Evolutionary conservation across 1,140 invertebrate genomes (phyloP), one percentile per base, ranked within the genome.

Genomic region (Hyles euphorbiae): DNA sequence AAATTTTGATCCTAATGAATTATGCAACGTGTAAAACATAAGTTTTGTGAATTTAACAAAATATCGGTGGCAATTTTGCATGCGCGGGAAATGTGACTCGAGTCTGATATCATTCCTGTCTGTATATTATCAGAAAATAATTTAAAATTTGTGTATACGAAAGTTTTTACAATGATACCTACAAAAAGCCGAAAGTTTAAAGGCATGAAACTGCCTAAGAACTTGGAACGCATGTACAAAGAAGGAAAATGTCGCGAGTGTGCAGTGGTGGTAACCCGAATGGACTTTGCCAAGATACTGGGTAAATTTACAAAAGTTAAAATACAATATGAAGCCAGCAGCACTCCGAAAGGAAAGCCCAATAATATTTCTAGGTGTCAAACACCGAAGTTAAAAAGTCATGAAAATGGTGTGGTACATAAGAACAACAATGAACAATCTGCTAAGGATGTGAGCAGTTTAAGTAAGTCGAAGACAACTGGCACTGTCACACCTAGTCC

Each of bases 21-120:
- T 49, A 66, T 49, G 55, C 46, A 56, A 56, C 36, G 10, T 12
- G 32, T 34, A 32, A 57, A 61, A 58, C 32, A 32, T 51, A 61
- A 60, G 55, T 63, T 53, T 68, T 44, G 46, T 32, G 57, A 53
- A 45, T 51, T 60, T 60, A 56, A 10, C 59, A 58, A 9, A 61
- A 49, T 69, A 70, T 47, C 65, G 52, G 55, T 59, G 56, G 53
- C 63, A 56, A 70, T 65, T 75, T 81, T 60, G 60, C 65, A 68
- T 86, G 86, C 83, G 87, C 87, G 87, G 87, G 87, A 89, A 89
- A 89, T 87, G 86, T 89, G 78, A 73, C 73, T 73, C 22, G 71
- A 70, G 66, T 74, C 77, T 57, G 61, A 65, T 77, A 67, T 63
- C 70, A 70, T 57, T 76, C 56, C 56, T 36, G 62, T 68, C 48